Evolutionary conservation across 2,113 vertebrate genomes (phyloP).

Genomic region (Paracyprichromis sp.): DNA sequence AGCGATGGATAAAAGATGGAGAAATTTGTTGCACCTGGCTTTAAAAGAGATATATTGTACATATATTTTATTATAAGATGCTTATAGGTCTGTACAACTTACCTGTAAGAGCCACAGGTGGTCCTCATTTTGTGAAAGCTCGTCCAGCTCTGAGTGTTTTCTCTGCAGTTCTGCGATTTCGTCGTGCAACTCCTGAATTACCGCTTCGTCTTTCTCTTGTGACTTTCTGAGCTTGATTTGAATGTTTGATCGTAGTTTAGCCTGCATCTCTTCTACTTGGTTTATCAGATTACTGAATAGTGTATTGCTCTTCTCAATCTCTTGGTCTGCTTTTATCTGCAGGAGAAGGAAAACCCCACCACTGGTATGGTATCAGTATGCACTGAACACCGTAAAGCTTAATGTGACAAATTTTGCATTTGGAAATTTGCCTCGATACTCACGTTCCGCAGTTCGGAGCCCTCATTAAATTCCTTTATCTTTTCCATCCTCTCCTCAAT

Average conservation of each 20-base stretch:
- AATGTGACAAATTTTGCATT: background rate
- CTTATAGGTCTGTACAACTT: background rate
- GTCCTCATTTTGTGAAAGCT: conserved; percentile 33
- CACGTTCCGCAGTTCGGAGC: conserved; percentile 18
- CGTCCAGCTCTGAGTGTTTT: conserved; percentile 14
- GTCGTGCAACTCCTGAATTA: background rate
- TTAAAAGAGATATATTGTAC: background rate
- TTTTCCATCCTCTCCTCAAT: conserved; percentile 29
- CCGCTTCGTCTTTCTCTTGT: background rate
- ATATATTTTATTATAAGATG: background rate
- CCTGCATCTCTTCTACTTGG: background rate
- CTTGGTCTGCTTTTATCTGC: conserved; percentile 9
- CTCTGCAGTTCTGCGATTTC: conserved; percentile 24
- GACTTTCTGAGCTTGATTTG: conserved; percentile 6
- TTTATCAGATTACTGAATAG: conserved; percentile 13
- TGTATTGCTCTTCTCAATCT: background rate
- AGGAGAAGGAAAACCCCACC: background rate
- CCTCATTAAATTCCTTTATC: conserved; percentile 3
- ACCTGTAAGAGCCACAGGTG: conserved; percentile 42
- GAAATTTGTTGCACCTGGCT: background rate
- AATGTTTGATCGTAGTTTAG: background rate
- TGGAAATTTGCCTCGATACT: background rate
- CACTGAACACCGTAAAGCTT: accelerated
- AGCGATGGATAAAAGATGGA: accelerated
- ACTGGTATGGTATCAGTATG: background rate